phyloP scores from a whole-genome alignment of 2,888 invertebrate genomes.

The Pseudococcus jackbeardsleyi region DNA sequence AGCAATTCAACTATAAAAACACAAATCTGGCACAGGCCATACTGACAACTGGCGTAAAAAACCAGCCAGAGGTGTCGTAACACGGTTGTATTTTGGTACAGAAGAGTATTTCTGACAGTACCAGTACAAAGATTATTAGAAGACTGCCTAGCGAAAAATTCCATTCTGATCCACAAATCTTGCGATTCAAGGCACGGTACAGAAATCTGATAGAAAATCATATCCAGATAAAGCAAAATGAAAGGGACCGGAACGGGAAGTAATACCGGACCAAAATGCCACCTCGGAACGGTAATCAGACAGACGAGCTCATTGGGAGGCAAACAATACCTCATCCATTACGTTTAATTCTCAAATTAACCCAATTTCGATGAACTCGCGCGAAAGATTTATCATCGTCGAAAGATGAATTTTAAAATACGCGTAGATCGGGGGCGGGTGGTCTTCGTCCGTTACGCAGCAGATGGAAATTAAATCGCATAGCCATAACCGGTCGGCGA shows the following conservation, averaged over 20 bases:
- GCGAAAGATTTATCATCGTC: slow-evolving; percentile 18
- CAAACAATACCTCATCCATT: background rate
- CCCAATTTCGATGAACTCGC: background rate
- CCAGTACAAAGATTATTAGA: too few relatives aligned
- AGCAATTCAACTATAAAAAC: slow-evolving; percentile 17
- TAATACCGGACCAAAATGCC: background rate
- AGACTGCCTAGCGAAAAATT: too few relatives aligned
- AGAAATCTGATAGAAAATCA: background rate
- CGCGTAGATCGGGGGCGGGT: too few relatives aligned
- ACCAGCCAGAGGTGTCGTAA: background rate
- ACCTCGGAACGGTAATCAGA: background rate
- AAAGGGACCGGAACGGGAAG: background rate
- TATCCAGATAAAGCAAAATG: background rate
- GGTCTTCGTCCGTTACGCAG: too few relatives aligned
- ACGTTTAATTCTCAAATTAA: slow-evolving; percentile 22
- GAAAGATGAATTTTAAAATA: background rate
- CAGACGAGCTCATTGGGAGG: background rate
- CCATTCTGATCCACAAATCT: too few relatives aligned
- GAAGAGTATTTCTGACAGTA: too few relatives aligned
- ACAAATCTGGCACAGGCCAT: slow-evolving; percentile 12
- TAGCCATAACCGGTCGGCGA: background rate
- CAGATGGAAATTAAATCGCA: background rate
- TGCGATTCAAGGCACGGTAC: too few relatives aligned
- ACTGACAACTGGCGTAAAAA: background rate
- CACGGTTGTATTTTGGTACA: too few relatives aligned